Evolutionary conservation across 2,888 invertebrate genomes (phyloP).

Genomic region (Oeneis ivallda): DNA sequence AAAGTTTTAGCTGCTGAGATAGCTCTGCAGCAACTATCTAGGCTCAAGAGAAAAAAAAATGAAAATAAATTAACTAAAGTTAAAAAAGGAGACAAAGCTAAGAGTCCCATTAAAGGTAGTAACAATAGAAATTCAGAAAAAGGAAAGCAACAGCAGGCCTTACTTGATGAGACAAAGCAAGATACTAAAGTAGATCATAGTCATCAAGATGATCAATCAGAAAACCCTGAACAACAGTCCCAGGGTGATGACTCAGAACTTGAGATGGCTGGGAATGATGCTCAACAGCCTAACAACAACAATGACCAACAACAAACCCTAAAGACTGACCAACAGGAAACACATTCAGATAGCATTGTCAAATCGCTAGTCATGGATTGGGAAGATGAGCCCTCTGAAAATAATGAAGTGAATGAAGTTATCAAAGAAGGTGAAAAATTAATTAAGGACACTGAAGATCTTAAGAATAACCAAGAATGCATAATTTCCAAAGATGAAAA

Average conservation of each 20-base stretch:
- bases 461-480: slow-evolving; percentile 45
- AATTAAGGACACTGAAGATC: slow-evolving; percentile 47
- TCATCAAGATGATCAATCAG: neutral
- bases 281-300: neutral
- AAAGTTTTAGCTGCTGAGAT: slow-evolving; percentile 57
- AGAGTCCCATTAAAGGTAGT: slow-evolving; percentile 35
- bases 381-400: slow-evolving; percentile 66
- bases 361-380: slow-evolving; percentile 80
- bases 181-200: slow-evolving; percentile 35
- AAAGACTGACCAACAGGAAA: slow-evolving; percentile 27
- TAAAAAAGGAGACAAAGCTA: slow-evolving; percentile 40
- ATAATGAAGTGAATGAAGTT: slow-evolving; percentile 42
- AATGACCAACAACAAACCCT: neutral
- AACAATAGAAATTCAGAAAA: slow-evolving; percentile 41
- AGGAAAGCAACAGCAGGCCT: slow-evolving; percentile 38
- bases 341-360: slow-evolving; percentile 63
- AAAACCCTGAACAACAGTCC: slow-evolving; percentile 1
- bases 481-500: slow-evolving; percentile 46
- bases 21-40: slow-evolving; percentile 66
- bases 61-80: slow-evolving; percentile 32
- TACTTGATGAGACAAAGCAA: slow-evolving; percentile 39
- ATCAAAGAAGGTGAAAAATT: slow-evolving; percentile 26
- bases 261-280: neutral
- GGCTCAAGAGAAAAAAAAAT: slow-evolving; percentile 45
- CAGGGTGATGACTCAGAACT: neutral